phyloP scores from a whole-genome alignment of 2,113 vertebrate species.

The Phycodurus eques region DNA sequence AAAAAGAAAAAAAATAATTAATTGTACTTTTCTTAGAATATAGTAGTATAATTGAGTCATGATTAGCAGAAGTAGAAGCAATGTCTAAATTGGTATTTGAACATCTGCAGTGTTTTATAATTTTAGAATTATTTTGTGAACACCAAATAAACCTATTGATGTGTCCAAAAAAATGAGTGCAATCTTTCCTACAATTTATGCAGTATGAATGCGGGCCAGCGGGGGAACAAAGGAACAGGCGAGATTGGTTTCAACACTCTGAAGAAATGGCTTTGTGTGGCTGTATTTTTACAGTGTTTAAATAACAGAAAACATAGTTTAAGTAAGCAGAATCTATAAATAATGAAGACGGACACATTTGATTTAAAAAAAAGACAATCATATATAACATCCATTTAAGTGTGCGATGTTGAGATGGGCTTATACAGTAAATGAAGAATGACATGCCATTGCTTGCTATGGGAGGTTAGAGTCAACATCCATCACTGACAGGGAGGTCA shows the following conservation, averaged over 20 bases:
- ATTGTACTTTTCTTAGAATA: background rate
- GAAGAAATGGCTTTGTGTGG: background rate
- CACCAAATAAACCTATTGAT: background rate
- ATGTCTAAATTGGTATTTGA: too few relatives aligned
- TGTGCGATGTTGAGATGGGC: background rate
- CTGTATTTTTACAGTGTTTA: background rate
- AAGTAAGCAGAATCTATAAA: background rate
- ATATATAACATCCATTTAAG: background rate
- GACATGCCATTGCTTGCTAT: conserved; percentile 4
- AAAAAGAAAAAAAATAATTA: too few relatives aligned
- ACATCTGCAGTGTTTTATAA: background rate
- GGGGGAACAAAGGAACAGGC: too few relatives aligned
- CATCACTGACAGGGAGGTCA: conserved; percentile 10
- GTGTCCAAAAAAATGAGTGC: too few relatives aligned
- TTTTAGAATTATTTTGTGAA: background rate
- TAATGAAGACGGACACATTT: background rate
- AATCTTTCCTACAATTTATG: background rate
- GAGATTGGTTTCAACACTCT: background rate
- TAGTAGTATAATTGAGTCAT: background rate
- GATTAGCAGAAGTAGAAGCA: too few relatives aligned
- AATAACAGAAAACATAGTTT: background rate
- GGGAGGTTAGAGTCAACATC: conserved; percentile 17
- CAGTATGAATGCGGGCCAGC: background rate
- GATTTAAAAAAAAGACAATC: background rate
- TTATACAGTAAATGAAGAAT: conserved; percentile 13